Evolutionary conservation across 2,888 invertebrate genomes (phyloP), one percentile per base, ranked within the genome.

Genomic region (Bellardia bayeri): DNA sequence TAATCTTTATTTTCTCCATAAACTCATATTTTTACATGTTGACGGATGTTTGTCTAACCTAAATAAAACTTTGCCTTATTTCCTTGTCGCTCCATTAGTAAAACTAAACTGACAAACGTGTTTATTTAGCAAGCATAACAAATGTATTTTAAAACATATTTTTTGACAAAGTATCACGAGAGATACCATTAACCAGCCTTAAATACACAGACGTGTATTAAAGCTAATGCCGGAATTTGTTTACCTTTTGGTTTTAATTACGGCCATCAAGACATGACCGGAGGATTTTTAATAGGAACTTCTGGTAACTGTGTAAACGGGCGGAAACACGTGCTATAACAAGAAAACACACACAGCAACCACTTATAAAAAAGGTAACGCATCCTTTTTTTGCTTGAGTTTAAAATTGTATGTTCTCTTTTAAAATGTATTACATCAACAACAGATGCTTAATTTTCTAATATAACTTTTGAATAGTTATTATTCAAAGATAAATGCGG

Each of bases 21-120:
- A 45, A 30, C 13, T 58, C 40, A 63, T n/a, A 40, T 51, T 33
- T 37, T 42, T 3, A 42, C 7, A 6, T 6, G 42, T 56, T 72
- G 54, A 54, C 63, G 49, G 61, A 54, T 81, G 30, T 64, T 64
- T 16, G 51, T 71, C 51, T 63, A 45, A n/a, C 51, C 61, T 64
- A 66, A n/a, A 14, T 13, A 14, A 56, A 56, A 30, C 51, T 4
- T 63, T 69, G 61, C 8, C 23, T 16, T 23, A 4, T 37, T 14
- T 9, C 45, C 49, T 72, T 64, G 54, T 6, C 49, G 54, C 51
- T 63, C 23, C 69, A 76, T 82, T 79, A 51, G 72, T 14, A 51
- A 66, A 83, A 64, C 45, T 56, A n/a, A 51, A 78, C 71, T 64
- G 54, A 45, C 54, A 83, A 78, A 83, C 54, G 71, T 83, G 76